phyloP scores from a whole-genome alignment of 2,113 vertebrate genomes.

The Sinosuthora webbiana region DNA sequence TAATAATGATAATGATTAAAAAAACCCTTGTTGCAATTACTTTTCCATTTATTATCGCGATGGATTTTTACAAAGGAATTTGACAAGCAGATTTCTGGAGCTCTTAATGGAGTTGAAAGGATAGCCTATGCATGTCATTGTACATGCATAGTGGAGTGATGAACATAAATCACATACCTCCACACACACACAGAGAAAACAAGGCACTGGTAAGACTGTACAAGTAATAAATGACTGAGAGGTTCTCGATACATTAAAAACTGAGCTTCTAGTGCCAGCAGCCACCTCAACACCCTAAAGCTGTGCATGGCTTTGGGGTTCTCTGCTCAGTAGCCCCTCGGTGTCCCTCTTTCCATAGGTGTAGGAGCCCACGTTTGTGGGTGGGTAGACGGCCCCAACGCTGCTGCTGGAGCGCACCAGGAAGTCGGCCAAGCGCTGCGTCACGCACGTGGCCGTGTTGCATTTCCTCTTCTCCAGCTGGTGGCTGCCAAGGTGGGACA shows the following conservation, averaged over 20 bases:
- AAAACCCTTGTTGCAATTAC: not conserved
- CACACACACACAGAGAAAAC: not conserved
- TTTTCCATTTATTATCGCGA: conserved; percentile 16
- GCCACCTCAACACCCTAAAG: conserved; percentile 61
- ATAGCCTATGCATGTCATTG: not conserved
- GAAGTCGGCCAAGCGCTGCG: conserved; percentile 87
- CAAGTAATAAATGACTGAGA: not conserved
- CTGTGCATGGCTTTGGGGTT: conserved; percentile 47
- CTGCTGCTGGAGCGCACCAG: conserved; percentile 83
- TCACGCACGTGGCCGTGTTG: conserved; percentile 87
- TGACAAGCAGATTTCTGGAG: not conserved
- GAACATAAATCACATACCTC: not conserved
- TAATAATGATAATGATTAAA: conserved; percentile 2
- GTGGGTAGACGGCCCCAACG: conserved; percentile 75
- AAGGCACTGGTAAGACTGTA: conserved; percentile 48
- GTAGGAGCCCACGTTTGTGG: conserved; percentile 85
- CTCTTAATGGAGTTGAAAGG: not conserved
- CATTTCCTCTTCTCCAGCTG: conserved; percentile 85
- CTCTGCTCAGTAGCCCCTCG: conserved; percentile 10
- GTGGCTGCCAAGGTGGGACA: conserved; percentile 62
- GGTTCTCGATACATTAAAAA: not conserved
- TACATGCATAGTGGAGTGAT: not conserved
- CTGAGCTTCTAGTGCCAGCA: not conserved
- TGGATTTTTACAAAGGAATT: not conserved
- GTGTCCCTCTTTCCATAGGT: conserved; percentile 85